These are phyloP conservation scores for Laspeyria flexula DNA, from an alignment of 2,888 invertebrate species.

Conservation along the genomic window DNA sequence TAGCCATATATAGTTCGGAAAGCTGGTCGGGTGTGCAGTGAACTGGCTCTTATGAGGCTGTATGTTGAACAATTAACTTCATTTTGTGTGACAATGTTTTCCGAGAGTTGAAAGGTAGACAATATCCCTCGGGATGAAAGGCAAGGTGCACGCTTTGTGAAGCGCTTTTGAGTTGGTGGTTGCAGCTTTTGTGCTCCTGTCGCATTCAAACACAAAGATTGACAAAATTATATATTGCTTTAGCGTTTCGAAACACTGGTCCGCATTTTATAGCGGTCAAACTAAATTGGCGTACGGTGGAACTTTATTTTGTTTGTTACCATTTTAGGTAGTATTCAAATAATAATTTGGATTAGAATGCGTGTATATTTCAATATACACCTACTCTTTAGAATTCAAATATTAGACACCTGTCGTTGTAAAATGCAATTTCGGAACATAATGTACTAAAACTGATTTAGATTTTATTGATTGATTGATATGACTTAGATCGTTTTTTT, in stretches of 20 bases:
- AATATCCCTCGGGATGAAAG: slow-evolving; percentile 47
- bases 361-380: too few species aligned
- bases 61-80: slow-evolving; percentile 55
- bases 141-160: slow-evolving; percentile 51
- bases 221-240: slow-evolving; percentile 28
- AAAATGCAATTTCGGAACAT: too few species aligned
- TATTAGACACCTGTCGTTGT: too few species aligned
- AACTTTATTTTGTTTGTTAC: neutral
- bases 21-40: slow-evolving; percentile 58
- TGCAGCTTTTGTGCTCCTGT: slow-evolving; percentile 37
- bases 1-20: slow-evolving; percentile 69
- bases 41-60: slow-evolving; percentile 49
- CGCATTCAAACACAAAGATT: slow-evolving; percentile 20
- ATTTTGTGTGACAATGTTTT: slow-evolving; percentile 51
- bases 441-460: too few species aligned
- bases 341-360: too few species aligned
- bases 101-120: slow-evolving; percentile 45
- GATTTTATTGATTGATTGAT: too few species aligned
- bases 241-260: neutral
- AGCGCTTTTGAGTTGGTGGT: slow-evolving; percentile 35
- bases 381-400: too few species aligned
- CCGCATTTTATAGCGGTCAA: neutral
- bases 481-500: too few species aligned
- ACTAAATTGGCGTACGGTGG: neutral
- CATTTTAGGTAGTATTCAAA: neutral